Evolutionary conservation across 2,888 invertebrate genomes (phyloP).

Genomic region (Synanthedon vespiformis): DNA sequence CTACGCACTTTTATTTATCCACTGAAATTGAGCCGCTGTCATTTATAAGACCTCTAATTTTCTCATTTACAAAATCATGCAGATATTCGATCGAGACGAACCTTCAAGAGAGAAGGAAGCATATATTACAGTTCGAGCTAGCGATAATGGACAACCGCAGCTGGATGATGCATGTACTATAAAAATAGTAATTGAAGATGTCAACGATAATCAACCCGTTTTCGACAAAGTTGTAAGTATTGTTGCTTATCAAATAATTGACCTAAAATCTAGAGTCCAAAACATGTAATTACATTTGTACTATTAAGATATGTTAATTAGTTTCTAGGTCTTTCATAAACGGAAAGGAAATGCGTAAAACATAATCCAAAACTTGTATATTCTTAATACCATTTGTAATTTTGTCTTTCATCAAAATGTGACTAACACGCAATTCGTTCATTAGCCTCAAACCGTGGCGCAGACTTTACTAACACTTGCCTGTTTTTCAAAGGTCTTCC

Average conservation of each 20-base stretch:
- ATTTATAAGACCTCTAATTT: background rate
- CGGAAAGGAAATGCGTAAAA: background rate
- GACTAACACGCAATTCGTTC: slow-evolving; percentile 22
- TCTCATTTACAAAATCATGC: slow-evolving; percentile 11
- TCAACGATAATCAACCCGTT: slow-evolving; percentile 90
- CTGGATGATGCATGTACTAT: slow-evolving; percentile 95
- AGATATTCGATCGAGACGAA: slow-evolving; percentile 91
- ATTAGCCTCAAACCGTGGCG: slow-evolving; percentile 52
- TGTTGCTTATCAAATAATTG: background rate
- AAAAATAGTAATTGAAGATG: slow-evolving; percentile 89
- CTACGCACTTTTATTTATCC: slow-evolving; percentile 1
- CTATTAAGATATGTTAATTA: no score
- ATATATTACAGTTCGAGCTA: slow-evolving; percentile 90
- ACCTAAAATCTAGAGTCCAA: no score
- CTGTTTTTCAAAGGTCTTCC: slow-evolving; percentile 73
- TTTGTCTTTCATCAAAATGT: slow-evolving; percentile 5
- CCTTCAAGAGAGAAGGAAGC: slow-evolving; percentile 85
- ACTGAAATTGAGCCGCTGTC: no score
- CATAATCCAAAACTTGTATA: no score
- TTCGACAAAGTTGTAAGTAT: slow-evolving; percentile 83
- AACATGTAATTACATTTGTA: no score
- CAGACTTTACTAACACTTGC: slow-evolving; percentile 57
- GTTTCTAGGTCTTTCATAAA: background rate
- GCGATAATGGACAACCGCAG: slow-evolving; percentile 91
- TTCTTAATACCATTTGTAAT: background rate